Base-by-base conservation (phyloP, 2,888 invertebrate genomes). In the Diplazon laetatorius region DNA sequence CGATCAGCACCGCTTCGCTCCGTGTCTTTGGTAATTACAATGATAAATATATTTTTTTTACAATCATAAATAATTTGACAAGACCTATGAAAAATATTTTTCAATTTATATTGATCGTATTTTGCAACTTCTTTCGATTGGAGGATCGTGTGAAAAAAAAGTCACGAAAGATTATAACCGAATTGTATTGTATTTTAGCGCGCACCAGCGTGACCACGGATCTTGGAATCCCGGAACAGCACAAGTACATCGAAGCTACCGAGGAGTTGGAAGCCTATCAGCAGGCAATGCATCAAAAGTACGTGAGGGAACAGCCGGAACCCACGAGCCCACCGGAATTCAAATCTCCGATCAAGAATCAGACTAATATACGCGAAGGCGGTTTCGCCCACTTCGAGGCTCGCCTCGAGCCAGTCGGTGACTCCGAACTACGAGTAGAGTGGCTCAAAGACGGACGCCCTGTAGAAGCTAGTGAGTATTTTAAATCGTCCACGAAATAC, bases 361-460 rank as follows among this genome's bases (percentile, higher is more conserved):
- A 97, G 92, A 91, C 95, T 66, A 95, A 95, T 88, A 94, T 97
- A 87, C 95, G 96, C 87, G 98, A 98, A 93, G 97, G 97, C 83
- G 97, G 97, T 83, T 97, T 97, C 88, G 97, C 98, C 83, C 98
- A 98, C 90, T 98, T 98, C 88, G 98, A 98, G 93, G 97, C 98
- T 84, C 95, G 98, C 82, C 94, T 98, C 60, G 98, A 98, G 91
- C 98, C 98, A 72, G 93, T 97, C 80, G 97, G 97, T 60, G 98
- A 98, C 91, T 94, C 97, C 3, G 96, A 96, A 60, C 93, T 98
- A 87, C 95, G 93, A 90, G 97, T 98, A 46, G 97, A 97, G 92
- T 98, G 98, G 98, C 93, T 96, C 74, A 97, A 97, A 90, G 97
- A 98, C 91, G 97, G 97, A 74, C 95, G 95, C 82, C 95, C 96